Evolutionary conservation across 2,797 vertebrate genomes (phyloP).

Genomic region (Sebastes matsubarae): DNA sequence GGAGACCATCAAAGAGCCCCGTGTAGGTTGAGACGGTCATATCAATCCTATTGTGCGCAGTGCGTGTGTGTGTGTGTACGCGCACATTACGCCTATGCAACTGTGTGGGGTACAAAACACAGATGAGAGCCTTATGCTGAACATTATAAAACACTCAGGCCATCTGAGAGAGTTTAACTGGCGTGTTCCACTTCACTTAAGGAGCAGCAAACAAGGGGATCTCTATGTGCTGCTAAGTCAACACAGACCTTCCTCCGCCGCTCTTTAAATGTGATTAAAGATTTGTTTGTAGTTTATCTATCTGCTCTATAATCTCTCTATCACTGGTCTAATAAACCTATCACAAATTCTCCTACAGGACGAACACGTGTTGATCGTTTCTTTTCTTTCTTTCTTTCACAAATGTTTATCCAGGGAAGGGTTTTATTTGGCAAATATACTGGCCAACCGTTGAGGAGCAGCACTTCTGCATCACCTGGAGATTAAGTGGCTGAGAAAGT

Average conservation of each 20-base stretch:
- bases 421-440: constrained; percentile 49
- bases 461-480: constrained; percentile 25
- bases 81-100: constrained; percentile 47
- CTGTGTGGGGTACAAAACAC: constrained; percentile 66
- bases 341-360: background rate
- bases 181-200: constrained; percentile 68
- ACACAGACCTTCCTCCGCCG: constrained; percentile 54
- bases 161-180: constrained; percentile 79
- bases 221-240: constrained; percentile 67
- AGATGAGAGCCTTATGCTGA: constrained; percentile 71
- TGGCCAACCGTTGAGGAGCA: constrained; percentile 24
- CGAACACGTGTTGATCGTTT: constrained; percentile 24
- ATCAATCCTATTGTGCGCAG: constrained; percentile 49
- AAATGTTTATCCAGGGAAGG: constrained; percentile 52
- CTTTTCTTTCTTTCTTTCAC: constrained; percentile 1
- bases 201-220: constrained; percentile 68
- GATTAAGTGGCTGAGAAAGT: constrained; percentile 25
- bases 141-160: constrained; percentile 69
- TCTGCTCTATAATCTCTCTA: constrained; percentile 40
- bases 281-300: constrained; percentile 57
- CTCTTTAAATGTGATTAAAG: constrained; percentile 53
- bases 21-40: constrained; percentile 61
- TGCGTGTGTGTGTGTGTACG: constrained; percentile 2
- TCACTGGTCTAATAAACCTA: constrained; percentile 24
- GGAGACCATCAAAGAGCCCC: constrained; percentile 69